Evolutionary conservation across 2,888 invertebrate species (phyloP).

Genomic region (Trissolcus japonicus): DNA sequence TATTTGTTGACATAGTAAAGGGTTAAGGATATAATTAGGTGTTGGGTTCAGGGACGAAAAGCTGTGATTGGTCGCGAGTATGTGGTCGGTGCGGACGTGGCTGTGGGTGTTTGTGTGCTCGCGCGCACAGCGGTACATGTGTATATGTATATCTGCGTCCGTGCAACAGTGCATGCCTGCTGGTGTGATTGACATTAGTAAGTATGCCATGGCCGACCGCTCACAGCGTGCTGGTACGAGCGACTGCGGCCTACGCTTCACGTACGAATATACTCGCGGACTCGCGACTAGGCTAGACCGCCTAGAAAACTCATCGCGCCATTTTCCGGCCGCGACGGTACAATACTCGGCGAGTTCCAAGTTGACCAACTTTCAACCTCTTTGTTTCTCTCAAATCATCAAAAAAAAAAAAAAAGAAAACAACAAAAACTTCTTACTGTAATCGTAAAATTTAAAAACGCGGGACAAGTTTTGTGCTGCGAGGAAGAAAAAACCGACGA

Average conservation of each 20-base stretch:
- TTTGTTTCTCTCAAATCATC: too few species aligned
- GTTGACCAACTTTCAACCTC: too few species aligned
- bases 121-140: constrained; percentile 7
- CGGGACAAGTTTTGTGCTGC: too few species aligned
- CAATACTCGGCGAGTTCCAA: too few species aligned
- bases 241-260: constrained; percentile 69
- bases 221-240: constrained; percentile 71
- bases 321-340: constrained; percentile 1
- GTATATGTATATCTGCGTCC: constrained; percentile 41
- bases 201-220: constrained; percentile 76
- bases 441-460: too few species aligned
- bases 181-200: constrained; percentile 77
- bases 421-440: too few species aligned
- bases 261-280: constrained; percentile 61
- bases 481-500: too few species aligned
- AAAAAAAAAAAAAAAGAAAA: too few species aligned
- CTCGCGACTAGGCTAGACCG: constrained; percentile 56
- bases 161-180: constrained; percentile 68
- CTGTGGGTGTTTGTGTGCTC: constrained; percentile 17
- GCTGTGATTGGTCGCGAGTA: constrained; percentile 26
- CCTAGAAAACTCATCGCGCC: constrained; percentile 52
- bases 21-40: constrained; percentile 58
- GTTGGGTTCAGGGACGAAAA: constrained; percentile 62
- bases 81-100: constrained; percentile 5
- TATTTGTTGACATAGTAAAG: constrained; percentile 21